These are phyloP conservation scores for Dasysyrphus albostriatus DNA, from an alignment of 2,888 invertebrate genomes.

Conservation along the genomic window DNA sequence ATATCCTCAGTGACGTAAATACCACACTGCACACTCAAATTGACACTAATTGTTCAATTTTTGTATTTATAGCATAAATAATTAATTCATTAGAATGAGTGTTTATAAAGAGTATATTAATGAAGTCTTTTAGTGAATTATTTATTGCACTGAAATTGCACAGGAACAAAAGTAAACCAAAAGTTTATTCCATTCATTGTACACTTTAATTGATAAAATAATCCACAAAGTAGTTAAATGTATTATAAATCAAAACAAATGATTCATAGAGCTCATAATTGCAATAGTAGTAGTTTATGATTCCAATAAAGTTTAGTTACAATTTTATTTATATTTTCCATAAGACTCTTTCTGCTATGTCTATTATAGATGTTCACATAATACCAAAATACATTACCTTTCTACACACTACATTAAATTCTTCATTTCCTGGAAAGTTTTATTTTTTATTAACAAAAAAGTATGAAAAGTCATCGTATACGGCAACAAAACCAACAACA, in stretches of 20 bases:
- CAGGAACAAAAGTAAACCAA: no score
- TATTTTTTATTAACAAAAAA: slow-evolving; percentile 2
- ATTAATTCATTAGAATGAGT: no score
- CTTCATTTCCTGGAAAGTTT: slow-evolving; percentile 73
- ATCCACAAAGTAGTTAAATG: neutral
- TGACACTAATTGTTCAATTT: no score
- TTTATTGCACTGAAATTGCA: no score
- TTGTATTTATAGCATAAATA: no score
- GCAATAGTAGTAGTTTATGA: neutral
- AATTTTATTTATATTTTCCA: neutral
- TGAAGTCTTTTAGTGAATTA: no score
- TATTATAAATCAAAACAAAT: neutral
- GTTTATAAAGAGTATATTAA: no score
- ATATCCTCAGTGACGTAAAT: no score
- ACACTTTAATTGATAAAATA: neutral
- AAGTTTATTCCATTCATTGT: no score
- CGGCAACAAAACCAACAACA: neutral
- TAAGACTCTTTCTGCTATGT: neutral
- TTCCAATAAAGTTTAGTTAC: neutral
- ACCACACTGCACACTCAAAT: no score
- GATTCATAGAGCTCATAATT: neutral
- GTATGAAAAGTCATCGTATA: slow-evolving; percentile 19
- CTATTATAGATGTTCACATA: slow-evolving; percentile 27
- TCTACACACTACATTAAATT: slow-evolving; percentile 44
- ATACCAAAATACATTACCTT: slow-evolving; percentile 29